Conservation (phyloP, 2,888 invertebrate species). For the Drosophila neonasuta region DNA sequence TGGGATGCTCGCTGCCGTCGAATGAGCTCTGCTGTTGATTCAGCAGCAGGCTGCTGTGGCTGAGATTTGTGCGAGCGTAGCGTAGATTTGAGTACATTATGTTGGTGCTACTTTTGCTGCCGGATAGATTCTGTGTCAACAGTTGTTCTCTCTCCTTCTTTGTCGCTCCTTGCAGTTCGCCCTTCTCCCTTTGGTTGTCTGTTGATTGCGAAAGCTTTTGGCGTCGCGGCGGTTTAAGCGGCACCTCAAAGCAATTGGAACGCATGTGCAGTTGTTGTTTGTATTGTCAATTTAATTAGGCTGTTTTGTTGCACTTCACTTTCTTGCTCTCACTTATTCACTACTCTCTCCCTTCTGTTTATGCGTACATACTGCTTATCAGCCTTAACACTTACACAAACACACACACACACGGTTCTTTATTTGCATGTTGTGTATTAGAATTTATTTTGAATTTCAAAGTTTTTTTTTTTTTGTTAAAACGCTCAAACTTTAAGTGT, state of each 20-base stretch:
- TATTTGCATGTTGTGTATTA: slow-evolving; percentile 4
- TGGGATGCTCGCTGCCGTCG: slow-evolving; percentile 49
- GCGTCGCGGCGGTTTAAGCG: slow-evolving; percentile 62
- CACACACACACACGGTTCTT: background rate
- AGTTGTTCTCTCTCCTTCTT: slow-evolving; percentile 37
- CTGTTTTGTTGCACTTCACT: background rate
- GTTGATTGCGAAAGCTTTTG: slow-evolving; percentile 27
- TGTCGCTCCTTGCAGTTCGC: slow-evolving; percentile 9
- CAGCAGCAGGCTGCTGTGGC: slow-evolving; percentile 79
- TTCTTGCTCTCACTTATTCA: background rate
- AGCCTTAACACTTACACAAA: background rate
- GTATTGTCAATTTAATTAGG: background rate
- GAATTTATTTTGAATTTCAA: slow-evolving; percentile 11
- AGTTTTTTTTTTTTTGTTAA: slow-evolving; percentile 12
- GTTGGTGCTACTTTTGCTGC: slow-evolving; percentile 16
- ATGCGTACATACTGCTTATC: slow-evolving; percentile 10
- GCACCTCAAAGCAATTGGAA: slow-evolving; percentile 43
- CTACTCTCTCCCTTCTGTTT: background rate
- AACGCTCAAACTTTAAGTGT: background rate
- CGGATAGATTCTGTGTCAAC: slow-evolving; percentile 25
- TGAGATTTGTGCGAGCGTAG: slow-evolving; percentile 81
- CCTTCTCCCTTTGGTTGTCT: background rate
- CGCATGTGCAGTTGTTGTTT: slow-evolving; percentile 49
- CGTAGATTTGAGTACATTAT: slow-evolving; percentile 79
- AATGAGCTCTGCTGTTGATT: slow-evolving; percentile 78